These are phyloP conservation scores for Liodrosophila aerea DNA, from an alignment of 2,888 invertebrate genomes.

Conservation along the genomic window DNA sequence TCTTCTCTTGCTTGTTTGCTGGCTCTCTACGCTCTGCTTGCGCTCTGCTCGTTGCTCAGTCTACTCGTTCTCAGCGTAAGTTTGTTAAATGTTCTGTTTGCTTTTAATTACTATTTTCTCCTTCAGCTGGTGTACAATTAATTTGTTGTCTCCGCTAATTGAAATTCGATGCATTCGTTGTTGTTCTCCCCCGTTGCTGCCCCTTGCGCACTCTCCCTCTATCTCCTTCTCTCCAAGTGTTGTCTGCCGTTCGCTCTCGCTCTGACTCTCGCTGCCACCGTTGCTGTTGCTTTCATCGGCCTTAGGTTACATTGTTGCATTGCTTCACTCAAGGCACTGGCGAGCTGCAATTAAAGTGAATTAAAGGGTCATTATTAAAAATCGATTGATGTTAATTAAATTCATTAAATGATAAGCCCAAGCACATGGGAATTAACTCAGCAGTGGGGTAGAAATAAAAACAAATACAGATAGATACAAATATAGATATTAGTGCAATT, in stretches of 20 bases:
- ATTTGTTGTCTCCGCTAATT: conserved; percentile 16
- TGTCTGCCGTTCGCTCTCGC: too few species aligned
- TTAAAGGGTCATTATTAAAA: conserved; percentile 15
- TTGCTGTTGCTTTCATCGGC: conserved; percentile 19
- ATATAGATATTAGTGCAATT: too few species aligned
- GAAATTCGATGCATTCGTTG: conserved; percentile 35
- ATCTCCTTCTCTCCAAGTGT: too few species aligned
- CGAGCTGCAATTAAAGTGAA: conserved; percentile 35
- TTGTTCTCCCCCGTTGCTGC: conserved; percentile 6
- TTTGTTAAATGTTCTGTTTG: conserved; percentile 7
- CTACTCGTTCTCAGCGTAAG: conserved; percentile 37
- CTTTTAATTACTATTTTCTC: conserved; percentile 1
- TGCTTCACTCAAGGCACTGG: conserved; percentile 37
- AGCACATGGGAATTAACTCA: conserved; percentile 13
- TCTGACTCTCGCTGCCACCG: conserved; percentile 11
- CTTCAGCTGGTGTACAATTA: conserved; percentile 11
- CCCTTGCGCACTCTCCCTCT: conserved; percentile 8
- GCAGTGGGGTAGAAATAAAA: conserved; percentile 15
- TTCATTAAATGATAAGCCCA: conserved; percentile 14
- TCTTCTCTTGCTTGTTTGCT: too few species aligned
- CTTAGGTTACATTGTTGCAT: conserved; percentile 47
- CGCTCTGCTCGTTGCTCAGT: conserved; percentile 37
- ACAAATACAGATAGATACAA: neutral
- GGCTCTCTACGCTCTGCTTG: too few species aligned
- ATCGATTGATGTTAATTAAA: conserved; percentile 31